Evolutionary conservation across 2,797 vertebrate species (phyloP), one percentile per base, ranked within the genome.

Genomic region (Ataeniobius toweri): DNA sequence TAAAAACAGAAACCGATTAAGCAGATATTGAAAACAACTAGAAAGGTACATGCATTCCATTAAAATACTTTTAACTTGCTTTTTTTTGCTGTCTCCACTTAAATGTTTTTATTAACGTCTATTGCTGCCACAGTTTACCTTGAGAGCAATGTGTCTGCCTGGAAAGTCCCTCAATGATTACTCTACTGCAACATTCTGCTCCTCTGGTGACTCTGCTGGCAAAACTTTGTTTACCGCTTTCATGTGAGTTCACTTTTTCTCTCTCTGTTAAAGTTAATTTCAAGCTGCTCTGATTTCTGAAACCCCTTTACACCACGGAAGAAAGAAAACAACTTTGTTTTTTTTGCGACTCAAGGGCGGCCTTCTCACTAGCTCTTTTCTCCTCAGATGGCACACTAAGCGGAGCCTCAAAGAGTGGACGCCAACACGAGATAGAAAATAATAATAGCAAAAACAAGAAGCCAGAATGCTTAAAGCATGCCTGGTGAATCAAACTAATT

Each of bases 401-500:
- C 1, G 1, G 77, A 76, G 76, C 61, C 87, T 88, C 87, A 75
- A 90, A 89, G 79, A 89, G 70, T 83, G 86, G 89, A 91, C 77
- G 22, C 80, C 82, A 79, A 83, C 83, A 81, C 69, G 6, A 87
- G 83, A 87, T 74, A 61, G 82, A 70, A 85, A 90, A 89, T 88
- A 90, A 91, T 90, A 89, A 90, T 73, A 85, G 86, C 69, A 91
- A 88, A 69, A 93, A 93, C 91, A 93, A 91, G 86, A 91, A 86
- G 89, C 85, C 80, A 41, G 85, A 77, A 73, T 81, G 84, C 93
- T 92, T 86, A 68, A 85, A 92, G 93, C 90, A 56, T 82, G 82
- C 88, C 85, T 89, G 81, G 73, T 86, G 89, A 94, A 89, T 93
- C 82, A 88, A 85, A 86, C 93, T 95, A 95, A 96, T 95, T 95